Evolutionary conservation across 2,888 invertebrate genomes (phyloP), one percentile per base, ranked within the genome.

Genomic region (Hylaea fasciaria): DNA sequence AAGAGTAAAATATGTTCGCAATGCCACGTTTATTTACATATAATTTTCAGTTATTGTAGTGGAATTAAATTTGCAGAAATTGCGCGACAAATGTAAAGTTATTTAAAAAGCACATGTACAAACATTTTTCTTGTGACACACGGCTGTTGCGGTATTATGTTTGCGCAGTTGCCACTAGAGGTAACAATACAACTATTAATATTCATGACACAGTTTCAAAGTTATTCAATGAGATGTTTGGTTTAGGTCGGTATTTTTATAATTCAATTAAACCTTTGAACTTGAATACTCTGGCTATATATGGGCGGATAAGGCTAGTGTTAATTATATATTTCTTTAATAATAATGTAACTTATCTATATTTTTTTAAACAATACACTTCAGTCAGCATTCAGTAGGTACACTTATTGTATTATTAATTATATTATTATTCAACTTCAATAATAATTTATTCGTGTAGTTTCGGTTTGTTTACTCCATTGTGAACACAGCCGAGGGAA

Each of bases 131-230:
- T 59, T 46, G 47, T 46, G 22, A 16, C 17, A 47, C 4, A 32
- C 32, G 32, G 32, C 9, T 32, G 32, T 32, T 13, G 32, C 13
- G 41, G 47, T 57, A 63, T 62, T 73, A 70, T 81, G 76, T 85
- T 83, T 81, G 70, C 71, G 66, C 78, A 83, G 76, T 71, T 82
- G 80, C 66, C 41, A 43, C 44, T 37, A 62, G 28, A 64, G 53
- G 62, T 69, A 76, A 82, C 77, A 80, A 77, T 74, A 66, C 53
- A 52, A 75, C 74, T 84, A 85, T 83, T 80, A 82, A 83, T 86
- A 86, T 76, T 76, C 76, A 73, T 85, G 84, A 86, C 78, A 83
- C 76, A 80, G 72, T 81, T 78, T 47, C 45, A 54, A 66, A 70
- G 67, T 65, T 67, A 74, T 73, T 66, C 61, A 64, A 53, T 60